Base-by-base conservation (phyloP, 2,113 vertebrate species). In the Lipophrys pholis region DNA sequence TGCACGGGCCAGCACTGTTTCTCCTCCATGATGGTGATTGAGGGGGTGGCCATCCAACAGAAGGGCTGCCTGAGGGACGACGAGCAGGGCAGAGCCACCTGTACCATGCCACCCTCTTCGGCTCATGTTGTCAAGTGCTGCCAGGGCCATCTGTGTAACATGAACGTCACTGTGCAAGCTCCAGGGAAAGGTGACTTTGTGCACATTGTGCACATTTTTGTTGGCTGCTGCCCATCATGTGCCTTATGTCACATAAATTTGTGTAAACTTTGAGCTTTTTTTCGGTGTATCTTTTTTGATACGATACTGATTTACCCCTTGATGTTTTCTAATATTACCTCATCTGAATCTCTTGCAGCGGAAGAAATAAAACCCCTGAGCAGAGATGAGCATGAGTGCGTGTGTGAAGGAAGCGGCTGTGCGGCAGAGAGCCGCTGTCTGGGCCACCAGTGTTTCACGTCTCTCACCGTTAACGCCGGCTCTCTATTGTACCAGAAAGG, bases 21-120 rank as follows among this genome's bases (percentile, higher is more conserved):
- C 53, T 94, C 96, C 2, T 97, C 96, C 1, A 89, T 98, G 67
- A 95, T 92, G 86, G 91, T 96, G 78, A 96, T 94, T 0, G 96
- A 96, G 0, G 96, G 96, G 40, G 83, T 85, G 15, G 91, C 93
- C 6, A 92, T 95, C 58, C 96, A 96, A 90, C 96, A 95, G 91
- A 99, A 98, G 42, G 97, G 97, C 87, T 99, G 97, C 94, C 96
- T 98, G 90, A 95, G 95, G 87, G 97, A 97, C 21, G 96, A 98
- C 0, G 95, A 96, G 69, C 95, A 96, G 67, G 94, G 96, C 42
- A 95, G 96, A 85, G 95, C 95, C 95, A 96, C 95, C 0, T 99
- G 97, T 82, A 96, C 96, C 90, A 96, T 91, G 0, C 95, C 96
- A 0, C 95, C 95, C 0, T 97, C 97, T 3, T 90, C 95, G 1